These are phyloP conservation scores for Bombylius major DNA, from an alignment of 2,888 invertebrate genomes.

Conservation along the genomic window DNA sequence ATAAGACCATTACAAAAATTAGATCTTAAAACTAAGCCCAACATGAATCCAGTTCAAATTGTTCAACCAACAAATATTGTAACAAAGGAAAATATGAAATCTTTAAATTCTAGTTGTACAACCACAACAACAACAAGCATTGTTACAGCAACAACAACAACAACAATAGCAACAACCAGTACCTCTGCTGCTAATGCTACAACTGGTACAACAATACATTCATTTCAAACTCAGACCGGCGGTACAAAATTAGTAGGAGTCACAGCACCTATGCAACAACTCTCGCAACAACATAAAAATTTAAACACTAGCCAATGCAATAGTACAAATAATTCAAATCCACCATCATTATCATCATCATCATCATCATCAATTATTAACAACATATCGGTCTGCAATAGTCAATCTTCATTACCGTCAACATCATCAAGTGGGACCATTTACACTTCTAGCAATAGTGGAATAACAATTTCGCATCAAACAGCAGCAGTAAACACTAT, in stretches of 20 bases:
- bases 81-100: constrained; percentile 1
- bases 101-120: not conserved
- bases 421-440: not conserved
- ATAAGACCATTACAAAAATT: constrained; percentile 35
- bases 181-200: constrained; percentile 12
- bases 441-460: not conserved
- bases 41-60: constrained; percentile 34
- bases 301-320: constrained; percentile 8
- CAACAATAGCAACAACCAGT: constrained; percentile 17
- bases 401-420: not conserved
- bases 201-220: constrained; percentile 18
- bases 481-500: not conserved
- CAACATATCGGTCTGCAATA: too few relatives aligned
- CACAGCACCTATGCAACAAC: constrained; percentile 35
- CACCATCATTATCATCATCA: not conserved
- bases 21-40: constrained; percentile 29
- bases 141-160: not conserved
- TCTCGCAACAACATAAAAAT: not conserved
- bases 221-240: constrained; percentile 26
- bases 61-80: constrained; percentile 27
- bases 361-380: not conserved
- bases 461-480: not conserved
- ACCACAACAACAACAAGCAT: constrained; percentile 20
- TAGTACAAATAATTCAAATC: constrained; percentile 11
- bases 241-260: constrained; percentile 31